Conservation (phyloP, 2,888 invertebrate genomes). For the Orthosia gracilis region DNA sequence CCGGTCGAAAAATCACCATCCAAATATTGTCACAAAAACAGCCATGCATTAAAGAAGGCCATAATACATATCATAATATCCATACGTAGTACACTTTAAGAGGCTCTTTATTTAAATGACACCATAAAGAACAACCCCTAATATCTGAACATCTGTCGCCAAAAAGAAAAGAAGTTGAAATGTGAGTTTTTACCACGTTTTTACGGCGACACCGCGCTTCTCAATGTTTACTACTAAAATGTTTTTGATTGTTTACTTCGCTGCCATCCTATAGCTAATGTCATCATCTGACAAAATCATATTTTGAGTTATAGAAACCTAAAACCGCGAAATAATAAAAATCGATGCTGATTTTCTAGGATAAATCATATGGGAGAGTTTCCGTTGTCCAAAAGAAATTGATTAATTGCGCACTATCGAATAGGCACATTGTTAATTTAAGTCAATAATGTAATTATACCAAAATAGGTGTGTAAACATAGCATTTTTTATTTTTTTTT, state of each 20-base stretch:
- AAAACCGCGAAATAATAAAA: no score
- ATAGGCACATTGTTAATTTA: no score
- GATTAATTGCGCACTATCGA: no score
- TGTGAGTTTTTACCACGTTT: conserved; percentile 82
- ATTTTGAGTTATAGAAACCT: no score
- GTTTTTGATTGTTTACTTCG: conserved; percentile 77
- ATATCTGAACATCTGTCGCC: conserved; percentile 87
- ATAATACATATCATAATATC: conserved; percentile 60
- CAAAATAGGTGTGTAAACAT: no score
- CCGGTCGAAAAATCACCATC: neutral
- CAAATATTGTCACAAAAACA: conserved; percentile 10
- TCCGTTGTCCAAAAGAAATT: no score
- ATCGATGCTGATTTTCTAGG: no score
- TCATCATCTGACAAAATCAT: no score
- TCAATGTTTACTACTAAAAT: conserved; percentile 82
- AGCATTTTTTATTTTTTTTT: no score
- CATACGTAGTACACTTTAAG: conserved; percentile 68
- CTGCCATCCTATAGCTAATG: no score
- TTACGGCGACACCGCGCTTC: conserved; percentile 78
- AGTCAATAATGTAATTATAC: no score
- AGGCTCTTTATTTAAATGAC: conserved; percentile 86
- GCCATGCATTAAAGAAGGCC: conserved; percentile 24
- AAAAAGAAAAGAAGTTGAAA: conserved; percentile 84
- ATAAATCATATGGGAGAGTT: no score
- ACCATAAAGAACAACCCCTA: conserved; percentile 85